Conservation (phyloP, 2,113 vertebrate species). For the Aramus guarauna region DNA sequence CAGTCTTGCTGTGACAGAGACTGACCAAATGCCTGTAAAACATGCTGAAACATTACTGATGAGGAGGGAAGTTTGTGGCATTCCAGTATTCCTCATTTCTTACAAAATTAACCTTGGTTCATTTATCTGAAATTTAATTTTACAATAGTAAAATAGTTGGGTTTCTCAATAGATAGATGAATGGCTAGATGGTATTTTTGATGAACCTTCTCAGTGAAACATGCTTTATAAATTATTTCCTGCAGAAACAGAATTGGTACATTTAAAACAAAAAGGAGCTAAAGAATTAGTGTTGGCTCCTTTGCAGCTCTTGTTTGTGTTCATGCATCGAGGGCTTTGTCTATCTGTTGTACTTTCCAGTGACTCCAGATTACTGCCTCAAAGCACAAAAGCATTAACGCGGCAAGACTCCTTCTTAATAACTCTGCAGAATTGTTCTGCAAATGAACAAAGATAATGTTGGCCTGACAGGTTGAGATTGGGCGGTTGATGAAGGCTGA, state of each 20-base stretch:
- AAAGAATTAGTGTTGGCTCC: neutral
- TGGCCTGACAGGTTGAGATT: neutral
- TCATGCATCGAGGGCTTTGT: neutral
- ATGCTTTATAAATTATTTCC: neutral
- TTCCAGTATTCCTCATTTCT: neutral
- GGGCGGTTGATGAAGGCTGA: neutral
- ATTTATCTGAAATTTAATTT: neutral
- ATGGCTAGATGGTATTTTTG: neutral
- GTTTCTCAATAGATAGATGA: neutral
- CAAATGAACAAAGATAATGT: neutral
- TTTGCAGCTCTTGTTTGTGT: neutral
- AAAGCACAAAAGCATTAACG: neutral
- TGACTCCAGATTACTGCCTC: conserved; percentile 13
- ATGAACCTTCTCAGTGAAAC: neutral
- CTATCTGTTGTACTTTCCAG: neutral
- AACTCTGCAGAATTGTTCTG: conserved; percentile 1
- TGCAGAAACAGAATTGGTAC: neutral
- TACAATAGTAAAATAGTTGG: neutral
- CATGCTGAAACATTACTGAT: neutral
- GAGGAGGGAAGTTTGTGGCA: neutral
- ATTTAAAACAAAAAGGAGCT: neutral
- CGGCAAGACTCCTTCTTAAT: neutral
- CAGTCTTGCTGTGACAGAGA: neutral
- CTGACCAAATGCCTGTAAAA: neutral
- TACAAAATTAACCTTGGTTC: neutral